These are phyloP conservation scores for Acronicta alni DNA, from an alignment of 2,888 invertebrate genomes.

Conservation along the genomic window DNA sequence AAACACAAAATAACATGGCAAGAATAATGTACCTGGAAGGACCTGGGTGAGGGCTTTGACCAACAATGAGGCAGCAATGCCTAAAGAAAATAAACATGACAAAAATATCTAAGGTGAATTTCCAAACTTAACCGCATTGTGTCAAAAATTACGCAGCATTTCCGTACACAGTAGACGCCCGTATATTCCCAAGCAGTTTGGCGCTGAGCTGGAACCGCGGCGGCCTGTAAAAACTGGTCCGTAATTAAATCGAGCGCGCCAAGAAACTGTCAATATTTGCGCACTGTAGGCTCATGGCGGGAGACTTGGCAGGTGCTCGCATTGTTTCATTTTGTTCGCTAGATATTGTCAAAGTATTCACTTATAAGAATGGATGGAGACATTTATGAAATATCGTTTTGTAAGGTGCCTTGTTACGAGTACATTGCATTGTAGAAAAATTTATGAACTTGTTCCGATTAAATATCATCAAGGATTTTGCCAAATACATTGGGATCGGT, in stretches of 20 bases:
- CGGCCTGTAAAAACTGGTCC: slow-evolving; percentile 67
- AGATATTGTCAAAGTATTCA: slow-evolving; percentile 11
- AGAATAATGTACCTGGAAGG: too few relatives aligned
- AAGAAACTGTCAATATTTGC: slow-evolving; percentile 76
- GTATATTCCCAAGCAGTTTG: slow-evolving; percentile 25
- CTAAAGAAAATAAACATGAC: too few relatives aligned
- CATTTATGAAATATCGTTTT: slow-evolving; percentile 1
- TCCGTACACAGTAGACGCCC: neutral
- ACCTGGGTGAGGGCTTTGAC: too few relatives aligned
- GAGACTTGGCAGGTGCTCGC: slow-evolving; percentile 63
- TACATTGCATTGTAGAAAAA: too few relatives aligned
- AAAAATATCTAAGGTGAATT: too few relatives aligned
- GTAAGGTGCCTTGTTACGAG: neutral
- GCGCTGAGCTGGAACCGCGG: slow-evolving; percentile 54
- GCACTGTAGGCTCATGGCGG: slow-evolving; percentile 57
- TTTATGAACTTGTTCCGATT: too few relatives aligned
- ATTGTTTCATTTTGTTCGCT: slow-evolving; percentile 23
- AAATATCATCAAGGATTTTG: too few relatives aligned
- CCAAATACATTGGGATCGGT: too few relatives aligned
- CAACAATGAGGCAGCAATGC: too few relatives aligned
- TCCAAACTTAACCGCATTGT: too few relatives aligned
- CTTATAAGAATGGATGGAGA: slow-evolving; percentile 2
- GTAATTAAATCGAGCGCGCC: slow-evolving; percentile 78
- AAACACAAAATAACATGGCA: too few relatives aligned
- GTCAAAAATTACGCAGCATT: too few relatives aligned